Evolutionary conservation across 2,797 vertebrate genomes (phyloP).

Genomic region (Zenarchopterus dispar): DNA sequence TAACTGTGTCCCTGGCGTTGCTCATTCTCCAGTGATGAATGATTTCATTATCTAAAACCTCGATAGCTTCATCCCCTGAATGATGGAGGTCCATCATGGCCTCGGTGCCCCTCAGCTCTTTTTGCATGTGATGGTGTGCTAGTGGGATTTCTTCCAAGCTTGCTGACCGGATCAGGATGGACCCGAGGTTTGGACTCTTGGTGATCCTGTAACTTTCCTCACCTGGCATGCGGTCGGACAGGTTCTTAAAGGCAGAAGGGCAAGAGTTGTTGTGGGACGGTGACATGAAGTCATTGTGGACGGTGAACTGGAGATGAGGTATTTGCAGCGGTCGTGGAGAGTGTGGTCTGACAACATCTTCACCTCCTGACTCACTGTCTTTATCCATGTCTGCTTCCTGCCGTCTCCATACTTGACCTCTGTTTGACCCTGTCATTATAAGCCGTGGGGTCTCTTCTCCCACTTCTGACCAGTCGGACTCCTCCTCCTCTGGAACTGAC

Average conservation of each 20-base stretch:
- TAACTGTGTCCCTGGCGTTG: conserved; percentile 32
- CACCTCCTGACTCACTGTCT: conserved; percentile 73
- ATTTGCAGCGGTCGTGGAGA: conserved; percentile 58
- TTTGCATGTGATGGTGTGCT: conserved; percentile 54
- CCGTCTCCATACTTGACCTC: conserved; percentile 65
- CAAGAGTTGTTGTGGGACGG: conserved; percentile 23
- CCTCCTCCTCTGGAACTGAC: conserved; percentile 81
- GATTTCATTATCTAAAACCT: conserved; percentile 72
- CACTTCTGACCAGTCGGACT: conserved; percentile 84
- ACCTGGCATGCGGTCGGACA: conserved; percentile 27
- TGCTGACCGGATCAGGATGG: conserved; percentile 77
- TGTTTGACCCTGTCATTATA: conserved; percentile 53
- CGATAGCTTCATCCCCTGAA: conserved; percentile 24
- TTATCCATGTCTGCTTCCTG: conserved; percentile 66
- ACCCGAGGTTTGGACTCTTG: conserved; percentile 52
- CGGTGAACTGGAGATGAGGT: conserved; percentile 78
- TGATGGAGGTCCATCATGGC: conserved; percentile 76
- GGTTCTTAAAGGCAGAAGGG: conserved; percentile 44
- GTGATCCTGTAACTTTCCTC: conserved; percentile 59
- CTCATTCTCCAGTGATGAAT: conserved; percentile 74
- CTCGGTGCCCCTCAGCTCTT: conserved; percentile 73
- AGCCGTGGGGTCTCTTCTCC: conserved; percentile 74
- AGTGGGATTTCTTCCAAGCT: conserved; percentile 80
- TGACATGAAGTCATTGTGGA: conserved; percentile 67
- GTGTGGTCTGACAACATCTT: conserved; percentile 49